Evolutionary conservation across 1,140 invertebrate genomes (phyloP), one percentile per base, ranked within the genome.

Genomic region (Frieseomelitta varia): DNA sequence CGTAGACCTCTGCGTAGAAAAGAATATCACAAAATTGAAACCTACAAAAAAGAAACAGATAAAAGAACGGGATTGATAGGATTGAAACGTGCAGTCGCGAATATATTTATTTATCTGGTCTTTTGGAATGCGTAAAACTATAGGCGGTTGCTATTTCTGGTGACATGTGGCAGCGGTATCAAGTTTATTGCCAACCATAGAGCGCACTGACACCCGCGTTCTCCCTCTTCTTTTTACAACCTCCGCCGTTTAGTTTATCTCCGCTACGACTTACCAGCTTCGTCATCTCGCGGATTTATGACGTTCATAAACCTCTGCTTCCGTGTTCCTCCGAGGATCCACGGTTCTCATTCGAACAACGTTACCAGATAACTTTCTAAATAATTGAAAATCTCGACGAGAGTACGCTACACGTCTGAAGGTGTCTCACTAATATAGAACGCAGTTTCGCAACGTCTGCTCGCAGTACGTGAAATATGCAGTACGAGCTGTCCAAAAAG

Each of bases 201-300:
- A 80, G 12, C 19, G 73, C 39, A 85, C 61, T 12, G n/a, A 74
- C 53, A 10, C 55, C 47, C 24, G 53, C 53, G 73, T 51, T 80
- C 51, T 51, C 51, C 39, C 27, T 34, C 67, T 68, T 21, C 83
- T 53, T 81, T 89, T 91, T 92, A 91, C 75, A 85, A 87, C 86
- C 85, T 84, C 86, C 77, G 58, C 77, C 88, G 80, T 90, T 92
- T 91, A 88, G 82, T 92, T 92, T 92, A 92, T 91, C 88, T 87
- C 81, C 69, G 75, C 73, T n/a, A 39, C 47, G 55, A 76, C 76
- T 73, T 68, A 80, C 65, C 63, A 63, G 58, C 17, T 34, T 47
- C 53, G 73, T 58, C 68, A 65, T 65, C 19, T 79, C 47, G 39
- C 58, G 82, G 77, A 91, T 91, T 91, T 92, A 91, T 85, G 78